Conservation (phyloP, 2,888 invertebrate species). For the Calameuta filiformis region DNA sequence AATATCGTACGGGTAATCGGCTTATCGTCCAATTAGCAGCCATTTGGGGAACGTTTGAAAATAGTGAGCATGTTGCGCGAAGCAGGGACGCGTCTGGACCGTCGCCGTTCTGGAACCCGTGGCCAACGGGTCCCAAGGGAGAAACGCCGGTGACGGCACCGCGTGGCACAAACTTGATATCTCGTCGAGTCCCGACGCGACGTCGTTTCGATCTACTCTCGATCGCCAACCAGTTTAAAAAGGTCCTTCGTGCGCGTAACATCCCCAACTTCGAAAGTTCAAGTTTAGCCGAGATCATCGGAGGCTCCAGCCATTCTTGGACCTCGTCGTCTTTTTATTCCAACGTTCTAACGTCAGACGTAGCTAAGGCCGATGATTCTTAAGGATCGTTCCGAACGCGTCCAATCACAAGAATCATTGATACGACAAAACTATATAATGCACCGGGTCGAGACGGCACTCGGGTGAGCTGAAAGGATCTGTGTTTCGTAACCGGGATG, state of each 20-base stretch:
- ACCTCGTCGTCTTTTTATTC: background rate
- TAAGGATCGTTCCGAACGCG: background rate
- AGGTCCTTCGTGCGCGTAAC: conserved; percentile 38
- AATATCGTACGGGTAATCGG: conserved; percentile 34
- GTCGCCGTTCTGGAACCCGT: conserved; percentile 3
- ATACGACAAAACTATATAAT: background rate
- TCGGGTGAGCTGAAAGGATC: background rate
- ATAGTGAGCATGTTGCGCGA: conserved; percentile 15
- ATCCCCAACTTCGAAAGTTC: background rate
- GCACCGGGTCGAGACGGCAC: background rate
- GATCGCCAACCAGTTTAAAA: conserved; percentile 37
- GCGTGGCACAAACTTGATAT: conserved; percentile 57
- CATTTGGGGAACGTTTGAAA: conserved; percentile 23
- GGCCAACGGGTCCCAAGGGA: conserved; percentile 47
- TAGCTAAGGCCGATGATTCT: background rate
- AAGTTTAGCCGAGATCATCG: background rate
- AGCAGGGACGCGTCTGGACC: conserved; percentile 16
- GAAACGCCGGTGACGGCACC: conserved; percentile 56
- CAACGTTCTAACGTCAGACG: too few relatives aligned
- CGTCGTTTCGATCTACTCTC: conserved; percentile 26
- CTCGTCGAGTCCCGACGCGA: conserved; percentile 31
- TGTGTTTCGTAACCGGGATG: background rate
- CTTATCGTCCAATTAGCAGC: conserved; percentile 44
- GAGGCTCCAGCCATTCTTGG: background rate
- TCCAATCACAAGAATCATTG: background rate